phyloP scores from a whole-genome alignment of 2,888 invertebrate genomes.

The Athalia cordata region DNA sequence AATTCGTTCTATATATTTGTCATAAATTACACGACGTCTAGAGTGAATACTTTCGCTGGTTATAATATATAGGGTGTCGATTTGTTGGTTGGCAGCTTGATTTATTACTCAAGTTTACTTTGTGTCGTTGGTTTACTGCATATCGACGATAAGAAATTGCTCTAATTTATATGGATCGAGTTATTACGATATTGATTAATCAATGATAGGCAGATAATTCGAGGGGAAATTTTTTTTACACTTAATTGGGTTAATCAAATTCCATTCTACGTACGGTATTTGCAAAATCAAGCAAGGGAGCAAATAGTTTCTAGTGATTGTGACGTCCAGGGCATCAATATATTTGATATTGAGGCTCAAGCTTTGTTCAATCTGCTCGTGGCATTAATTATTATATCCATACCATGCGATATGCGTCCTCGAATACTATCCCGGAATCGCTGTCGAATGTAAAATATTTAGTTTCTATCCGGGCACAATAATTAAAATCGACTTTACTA shows the following conservation, averaged over 20 bases:
- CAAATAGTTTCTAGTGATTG: slow-evolving; percentile 23
- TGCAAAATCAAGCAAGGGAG: not conserved
- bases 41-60: slow-evolving; percentile 7
- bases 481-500: slow-evolving; percentile 26
- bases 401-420: not conserved
- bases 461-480: slow-evolving; percentile 11
- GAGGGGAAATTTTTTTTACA: not conserved
- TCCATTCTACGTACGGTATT: not conserved
- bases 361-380: not conserved
- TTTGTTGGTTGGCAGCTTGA: slow-evolving; percentile 29
- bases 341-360: not conserved
- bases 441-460: not conserved
- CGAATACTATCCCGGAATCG: not conserved
- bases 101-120: slow-evolving; percentile 38
- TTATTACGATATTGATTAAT: not conserved
- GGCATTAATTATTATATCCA: not conserved
- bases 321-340: not conserved
- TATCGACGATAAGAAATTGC: too few relatives aligned
- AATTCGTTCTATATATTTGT: slow-evolving; percentile 40
- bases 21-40: slow-evolving; percentile 27
- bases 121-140: not conserved
- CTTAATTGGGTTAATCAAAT: not conserved
- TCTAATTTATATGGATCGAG: not conserved
- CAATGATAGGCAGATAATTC: not conserved
- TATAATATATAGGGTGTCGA: slow-evolving; percentile 12